phyloP scores from a whole-genome alignment of 2,888 invertebrate genomes.

The Drosophila colorata region DNA sequence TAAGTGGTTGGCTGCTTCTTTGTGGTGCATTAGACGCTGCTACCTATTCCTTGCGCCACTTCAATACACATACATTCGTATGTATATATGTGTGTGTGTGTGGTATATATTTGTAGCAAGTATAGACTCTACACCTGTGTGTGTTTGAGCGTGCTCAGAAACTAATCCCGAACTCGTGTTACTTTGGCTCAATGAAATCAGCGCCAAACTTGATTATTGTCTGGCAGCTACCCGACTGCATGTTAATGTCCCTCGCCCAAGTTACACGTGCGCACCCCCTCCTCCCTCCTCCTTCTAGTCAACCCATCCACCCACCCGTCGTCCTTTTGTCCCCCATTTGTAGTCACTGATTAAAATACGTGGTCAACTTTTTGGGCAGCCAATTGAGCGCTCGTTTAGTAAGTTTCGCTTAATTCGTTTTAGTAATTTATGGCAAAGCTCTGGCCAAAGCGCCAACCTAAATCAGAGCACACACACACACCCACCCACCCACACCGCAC shows the following conservation, averaged over 20 bases:
- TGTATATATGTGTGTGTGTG: background rate
- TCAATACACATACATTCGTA: background rate
- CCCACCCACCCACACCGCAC: slow-evolving; percentile 8
- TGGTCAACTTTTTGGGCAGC: slow-evolving; percentile 80
- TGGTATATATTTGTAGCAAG: background rate
- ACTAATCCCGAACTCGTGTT: slow-evolving; percentile 75
- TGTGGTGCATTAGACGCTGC: slow-evolving; percentile 65
- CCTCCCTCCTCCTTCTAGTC: background rate
- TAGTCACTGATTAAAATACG: slow-evolving; percentile 79
- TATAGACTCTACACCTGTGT: slow-evolving; percentile 36
- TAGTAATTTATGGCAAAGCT: slow-evolving; percentile 79
- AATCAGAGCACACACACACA: slow-evolving; percentile 46
- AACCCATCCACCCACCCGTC: background rate
- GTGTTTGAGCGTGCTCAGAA: slow-evolving; percentile 36
- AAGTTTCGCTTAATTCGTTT: slow-evolving; percentile 80
- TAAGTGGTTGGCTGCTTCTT: slow-evolving; percentile 75
- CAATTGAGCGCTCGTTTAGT: slow-evolving; percentile 79
- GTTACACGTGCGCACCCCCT: background rate
- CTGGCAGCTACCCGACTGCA: slow-evolving; percentile 56
- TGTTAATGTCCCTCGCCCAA: slow-evolving; percentile 55
- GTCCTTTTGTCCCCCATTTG: slow-evolving; percentile 42
- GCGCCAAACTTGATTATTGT: slow-evolving; percentile 75
- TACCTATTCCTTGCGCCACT: slow-evolving; percentile 1
- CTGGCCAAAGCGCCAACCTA: slow-evolving; percentile 54
- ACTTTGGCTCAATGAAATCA: slow-evolving; percentile 70